Conservation (phyloP, 2,797 vertebrate genomes). For the Pogonophryne albipinna region DNA sequence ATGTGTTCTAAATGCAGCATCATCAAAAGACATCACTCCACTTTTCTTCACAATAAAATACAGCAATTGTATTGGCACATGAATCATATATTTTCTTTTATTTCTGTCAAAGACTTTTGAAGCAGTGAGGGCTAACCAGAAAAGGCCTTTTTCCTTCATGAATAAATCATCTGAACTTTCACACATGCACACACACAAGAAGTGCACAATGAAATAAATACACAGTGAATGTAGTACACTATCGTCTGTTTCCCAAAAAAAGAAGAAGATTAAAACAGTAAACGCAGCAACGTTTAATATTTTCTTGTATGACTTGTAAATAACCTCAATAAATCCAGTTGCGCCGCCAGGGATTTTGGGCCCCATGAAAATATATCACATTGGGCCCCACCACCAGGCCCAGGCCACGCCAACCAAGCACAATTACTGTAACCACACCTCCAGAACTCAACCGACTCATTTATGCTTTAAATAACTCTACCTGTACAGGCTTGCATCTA, state of each 20-base stretch:
- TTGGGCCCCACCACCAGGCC: too few relatives aligned
- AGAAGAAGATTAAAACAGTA: too few relatives aligned
- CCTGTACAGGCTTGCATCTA: too few relatives aligned
- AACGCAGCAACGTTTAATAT: too few relatives aligned
- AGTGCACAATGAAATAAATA: slow-evolving; percentile 10
- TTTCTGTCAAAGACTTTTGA: slow-evolving; percentile 28
- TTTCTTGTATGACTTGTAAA: too few relatives aligned
- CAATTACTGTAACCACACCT: too few relatives aligned
- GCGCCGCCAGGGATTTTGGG: too few relatives aligned
- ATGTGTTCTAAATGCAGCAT: background rate
- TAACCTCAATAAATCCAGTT: too few relatives aligned
- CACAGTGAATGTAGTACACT: background rate
- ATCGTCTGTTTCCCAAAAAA: background rate
- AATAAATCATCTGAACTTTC: slow-evolving; percentile 57
- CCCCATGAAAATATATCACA: too few relatives aligned
- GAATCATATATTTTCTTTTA: slow-evolving; percentile 62
- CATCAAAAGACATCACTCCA: slow-evolving; percentile 11
- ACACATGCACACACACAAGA: slow-evolving; percentile 21
- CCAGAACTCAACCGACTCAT: too few relatives aligned
- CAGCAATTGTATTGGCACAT: slow-evolving; percentile 50
- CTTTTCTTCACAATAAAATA: slow-evolving; percentile 25
- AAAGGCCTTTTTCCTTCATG: slow-evolving; percentile 53
- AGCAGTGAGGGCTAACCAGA: slow-evolving; percentile 39
- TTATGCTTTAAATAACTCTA: too few relatives aligned
- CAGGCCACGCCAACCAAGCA: too few relatives aligned